Evolutionary conservation across 2,888 invertebrate genomes (phyloP).

Genomic region (Mesochorus sp.): DNA sequence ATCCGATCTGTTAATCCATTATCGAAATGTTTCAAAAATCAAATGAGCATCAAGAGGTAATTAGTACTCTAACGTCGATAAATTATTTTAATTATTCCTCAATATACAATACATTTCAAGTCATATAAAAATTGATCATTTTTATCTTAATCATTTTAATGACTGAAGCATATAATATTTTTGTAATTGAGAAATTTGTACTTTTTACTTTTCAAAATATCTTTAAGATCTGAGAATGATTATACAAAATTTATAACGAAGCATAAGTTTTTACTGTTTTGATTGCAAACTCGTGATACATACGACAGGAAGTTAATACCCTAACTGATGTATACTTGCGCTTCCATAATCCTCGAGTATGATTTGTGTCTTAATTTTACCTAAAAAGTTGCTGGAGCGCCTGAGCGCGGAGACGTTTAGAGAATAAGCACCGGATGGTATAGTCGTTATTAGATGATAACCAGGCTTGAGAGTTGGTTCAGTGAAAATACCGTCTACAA

Average conservation of each 20-base stretch:
- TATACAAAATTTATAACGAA: slow-evolving; percentile 5
- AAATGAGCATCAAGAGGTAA: too few species aligned
- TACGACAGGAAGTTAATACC: not conserved
- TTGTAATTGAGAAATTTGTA: too few species aligned
- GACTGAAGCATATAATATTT: too few species aligned
- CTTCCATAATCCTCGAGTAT: slow-evolving; percentile 5
- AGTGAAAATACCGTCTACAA: slow-evolving; percentile 93
- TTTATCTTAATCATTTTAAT: too few species aligned
- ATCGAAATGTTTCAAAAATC: too few species aligned
- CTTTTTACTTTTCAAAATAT: too few species aligned
- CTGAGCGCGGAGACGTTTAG: slow-evolving; percentile 93
- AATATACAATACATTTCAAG: too few species aligned
- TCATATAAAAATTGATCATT: too few species aligned
- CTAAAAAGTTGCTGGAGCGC: slow-evolving; percentile 92
- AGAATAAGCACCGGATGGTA: slow-evolving; percentile 93
- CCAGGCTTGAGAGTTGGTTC: slow-evolving; percentile 91
- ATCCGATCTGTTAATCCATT: too few species aligned
- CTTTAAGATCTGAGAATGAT: too few species aligned
- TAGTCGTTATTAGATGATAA: slow-evolving; percentile 91
- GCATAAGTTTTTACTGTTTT: not conserved
- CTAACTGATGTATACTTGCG: slow-evolving; percentile 21
- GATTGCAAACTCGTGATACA: not conserved
- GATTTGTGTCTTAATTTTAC: slow-evolving; percentile 83
- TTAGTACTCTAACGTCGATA: too few species aligned
- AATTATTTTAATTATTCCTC: too few species aligned